Base-by-base conservation (phyloP, 2,797 vertebrate genomes). In the Typhlichthys eigenmanni region DNA sequence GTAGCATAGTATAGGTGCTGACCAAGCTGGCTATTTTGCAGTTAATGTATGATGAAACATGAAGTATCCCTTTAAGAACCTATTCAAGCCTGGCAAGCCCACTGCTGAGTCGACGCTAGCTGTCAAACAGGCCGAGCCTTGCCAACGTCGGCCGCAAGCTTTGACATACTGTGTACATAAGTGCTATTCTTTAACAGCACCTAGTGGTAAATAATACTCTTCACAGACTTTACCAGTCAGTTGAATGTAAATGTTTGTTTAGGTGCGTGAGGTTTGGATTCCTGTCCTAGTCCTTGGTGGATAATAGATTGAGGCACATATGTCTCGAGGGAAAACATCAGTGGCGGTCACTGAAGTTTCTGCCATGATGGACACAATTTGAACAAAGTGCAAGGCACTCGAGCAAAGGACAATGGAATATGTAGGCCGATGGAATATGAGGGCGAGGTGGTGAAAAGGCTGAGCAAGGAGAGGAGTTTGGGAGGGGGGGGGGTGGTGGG, bases 41-140 rank as follows among this genome's bases (percentile, higher is more conserved):
- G 32, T 2, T 34, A 34, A 34, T 34, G 34, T 38, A 38, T 38
- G 34, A 8, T 38, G 34, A 38, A 38, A 38, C 34, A 38, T 34
- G 7, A 34, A 34, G 34, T 38, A 8, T 5, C 34, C 34, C 34
- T 86, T 82, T 71, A 67, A 79, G 32, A 77, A 66, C 49, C 51
- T 50, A 47, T 58, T 64, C 56, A 65, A 47, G 64, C 29, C 68
- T 66, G 72, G 64, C 69, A 14, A 38, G 59, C 65, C 60, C 14
- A 50, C 10, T 75, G 86, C 87, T 87, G 77, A 89, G 71, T 89
- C 86, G 88, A 84, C 82, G 66, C 49, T 60, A 60, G 69, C 74
- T 74, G 77, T 50, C 60, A 79, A 77, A 83, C 4, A 14, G 74
- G 64, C 58, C 16, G 16, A 58, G 71, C 56, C 49, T 45, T 43